Evolutionary conservation across 2,888 invertebrate species (phyloP).

Genomic region (Aplocera efformata): DNA sequence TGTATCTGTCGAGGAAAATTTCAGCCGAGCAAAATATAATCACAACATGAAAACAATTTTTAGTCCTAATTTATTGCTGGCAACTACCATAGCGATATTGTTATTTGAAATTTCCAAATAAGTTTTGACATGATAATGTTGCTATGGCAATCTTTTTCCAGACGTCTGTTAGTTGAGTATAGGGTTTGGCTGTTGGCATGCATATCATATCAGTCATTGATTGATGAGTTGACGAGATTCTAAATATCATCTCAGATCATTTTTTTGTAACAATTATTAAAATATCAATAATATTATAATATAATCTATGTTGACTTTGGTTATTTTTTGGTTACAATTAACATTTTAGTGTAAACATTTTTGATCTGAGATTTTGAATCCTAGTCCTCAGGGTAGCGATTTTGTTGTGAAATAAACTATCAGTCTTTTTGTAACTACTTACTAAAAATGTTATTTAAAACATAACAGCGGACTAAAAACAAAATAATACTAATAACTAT

Average conservation of each 20-base stretch:
- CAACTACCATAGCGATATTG: too few species aligned
- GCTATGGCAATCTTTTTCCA: too few species aligned
- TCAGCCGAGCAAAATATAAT: too few species aligned
- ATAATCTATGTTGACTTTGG: slow-evolving; percentile 15
- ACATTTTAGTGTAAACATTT: not conserved
- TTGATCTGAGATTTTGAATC: slow-evolving; percentile 14
- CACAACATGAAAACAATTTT: too few species aligned
- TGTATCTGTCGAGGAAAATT: too few species aligned
- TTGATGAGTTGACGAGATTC: slow-evolving; percentile 17
- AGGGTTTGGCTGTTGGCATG: too few species aligned
- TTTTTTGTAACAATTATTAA: slow-evolving; percentile 5
- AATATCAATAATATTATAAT: not conserved
- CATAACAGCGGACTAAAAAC: not conserved
- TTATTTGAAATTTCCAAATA: slow-evolving; percentile 1
- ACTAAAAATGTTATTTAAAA: slow-evolving; percentile 13
- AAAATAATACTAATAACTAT: slow-evolving; percentile 5
- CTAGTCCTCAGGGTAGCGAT: slow-evolving; percentile 28
- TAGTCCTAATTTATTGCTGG: too few species aligned
- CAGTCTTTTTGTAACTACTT: slow-evolving; percentile 21
- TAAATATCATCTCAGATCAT: slow-evolving; percentile 19
- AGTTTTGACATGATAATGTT: too few species aligned
- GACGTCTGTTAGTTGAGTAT: too few species aligned
- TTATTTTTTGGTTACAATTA: slow-evolving; percentile 15
- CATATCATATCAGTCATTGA: not conserved
- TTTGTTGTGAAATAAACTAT: slow-evolving; percentile 22